Base-by-base conservation (phyloP, 1,140 invertebrate genomes). In the Nixonia krombeini region DNA sequence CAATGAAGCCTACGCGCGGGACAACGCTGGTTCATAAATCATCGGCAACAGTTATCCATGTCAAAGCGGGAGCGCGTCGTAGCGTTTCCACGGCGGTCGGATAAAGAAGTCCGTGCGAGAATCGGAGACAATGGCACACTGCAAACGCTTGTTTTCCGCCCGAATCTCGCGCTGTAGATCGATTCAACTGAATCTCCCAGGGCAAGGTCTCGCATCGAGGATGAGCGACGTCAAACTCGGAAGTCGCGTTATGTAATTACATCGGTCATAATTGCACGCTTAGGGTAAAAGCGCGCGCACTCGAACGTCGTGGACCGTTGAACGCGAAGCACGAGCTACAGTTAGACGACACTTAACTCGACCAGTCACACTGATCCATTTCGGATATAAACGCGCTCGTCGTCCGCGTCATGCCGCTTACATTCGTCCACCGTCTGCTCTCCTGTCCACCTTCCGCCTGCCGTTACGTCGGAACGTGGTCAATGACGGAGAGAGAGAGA, bases 301-400 rank as follows among this genome's bases (percentile, higher is more conserved):
- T 52, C 52, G 47, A 26, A 42, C 38, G 47, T 65, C 35, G 28
- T 46, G 53, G 47, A 57, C 49, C 62, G 62, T 47, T 65, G 62
- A 18, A 47, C 42, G 46, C 47, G 23, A 65, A 52, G 50, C 51
- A 33, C 42, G 45, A 62, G 58, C 51, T 56, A 64, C 61, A 64
- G 61, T 64, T 64, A 52, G 52, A 57, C 47, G 53, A 57, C 62
- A 57, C 53, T 65, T 65, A 65, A 57, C 53, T 65, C 53, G 47
- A 41, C 42, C 51, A 52, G 52, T 21, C 46, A 35, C 52, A 57
- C 61, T 50, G 46, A 46, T 50, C 50, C 41, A 56, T 63, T 63
- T 63, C 49, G 59, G 59, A 55, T 29, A 49, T 44, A 49, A 52
- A 62, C 58, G 42, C 53, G 31, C 46, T 31, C 8, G 12, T 17